Evolutionary conservation across 2,888 invertebrate genomes (phyloP), one percentile per base, ranked within the genome.

Genomic region (Papilio elwesi): DNA sequence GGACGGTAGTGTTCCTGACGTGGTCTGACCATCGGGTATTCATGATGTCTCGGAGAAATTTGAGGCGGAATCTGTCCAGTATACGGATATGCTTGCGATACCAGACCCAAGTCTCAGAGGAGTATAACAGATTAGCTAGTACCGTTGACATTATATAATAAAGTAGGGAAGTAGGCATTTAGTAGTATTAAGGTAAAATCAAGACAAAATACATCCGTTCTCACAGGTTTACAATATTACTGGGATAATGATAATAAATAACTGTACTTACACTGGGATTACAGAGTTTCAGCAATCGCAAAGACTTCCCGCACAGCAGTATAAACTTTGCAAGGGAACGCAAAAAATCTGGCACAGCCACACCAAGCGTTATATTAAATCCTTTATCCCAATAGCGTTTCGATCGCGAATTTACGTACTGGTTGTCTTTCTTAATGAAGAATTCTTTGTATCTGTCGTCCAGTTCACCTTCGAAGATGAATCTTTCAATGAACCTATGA

Each of bases 391-490:
- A 96, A 81, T 96, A 96, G 6, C 95, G 93, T 74, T 96, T 95
- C 0, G 95, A 95, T 36, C 94, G 91, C 48, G 95, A 95, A 75
- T 95, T 94, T 16, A 95, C 91, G 79, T 96, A 96, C 74, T 96
- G 95, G 0, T 94, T 91, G 81, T 96, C 95, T 16, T 95, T 94
- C 66, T 95, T 95, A 69, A 98, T 96, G 89, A 98, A 98, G 80
- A 98, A 97, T 90, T 98, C 98, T 78, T 96, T 96, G 81, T 96
- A 96, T 13, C 95, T 94, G 86, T 98, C 98, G 75, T 97, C 96
- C 15, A 98, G 90, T 68, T 95, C 95, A 0, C 98, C 98, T 84
- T 97, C 96, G 82, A 97, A 97, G 74, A 98, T 95, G 96, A 98
- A 98, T 74, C 96, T 95, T 82, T 97, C 96, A 51, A 98, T 94